Conservation (phyloP, 2,113 vertebrate species). For the Ovibos moschatus region DNA sequence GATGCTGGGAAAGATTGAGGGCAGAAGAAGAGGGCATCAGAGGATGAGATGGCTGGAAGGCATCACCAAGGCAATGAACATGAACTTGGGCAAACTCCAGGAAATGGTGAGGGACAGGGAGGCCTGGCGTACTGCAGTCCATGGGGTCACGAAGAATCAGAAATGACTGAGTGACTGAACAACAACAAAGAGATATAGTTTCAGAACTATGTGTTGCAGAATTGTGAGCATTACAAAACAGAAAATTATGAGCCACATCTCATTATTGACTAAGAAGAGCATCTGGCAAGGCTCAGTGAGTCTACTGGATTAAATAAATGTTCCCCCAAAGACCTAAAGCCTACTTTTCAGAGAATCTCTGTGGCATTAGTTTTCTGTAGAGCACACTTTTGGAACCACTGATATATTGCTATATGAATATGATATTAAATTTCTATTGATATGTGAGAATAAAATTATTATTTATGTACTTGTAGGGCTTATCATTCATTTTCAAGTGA, state of each 20-base stretch:
- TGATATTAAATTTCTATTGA: neutral
- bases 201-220: neutral
- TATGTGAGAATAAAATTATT: neutral
- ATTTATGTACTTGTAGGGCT: neutral
- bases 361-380: neutral
- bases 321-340: neutral
- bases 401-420: neutral
- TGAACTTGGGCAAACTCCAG: neutral
- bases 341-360: neutral
- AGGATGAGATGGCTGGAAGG: neutral
- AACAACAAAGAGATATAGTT: neutral
- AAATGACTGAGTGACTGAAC: neutral
- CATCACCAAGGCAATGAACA: neutral
- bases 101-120: neutral
- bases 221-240: neutral
- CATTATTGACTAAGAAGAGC: neutral
- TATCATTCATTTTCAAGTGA: neutral
- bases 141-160: rapidly evolving
- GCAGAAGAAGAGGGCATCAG: neutral
- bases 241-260: neutral
- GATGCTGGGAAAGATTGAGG: neutral
- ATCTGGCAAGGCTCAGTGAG: neutral
- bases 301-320: neutral
- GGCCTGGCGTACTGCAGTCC: neutral
- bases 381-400: neutral